phyloP scores from a whole-genome alignment of 2,113 vertebrate genomes.

The Anhinga rufa region DNA sequence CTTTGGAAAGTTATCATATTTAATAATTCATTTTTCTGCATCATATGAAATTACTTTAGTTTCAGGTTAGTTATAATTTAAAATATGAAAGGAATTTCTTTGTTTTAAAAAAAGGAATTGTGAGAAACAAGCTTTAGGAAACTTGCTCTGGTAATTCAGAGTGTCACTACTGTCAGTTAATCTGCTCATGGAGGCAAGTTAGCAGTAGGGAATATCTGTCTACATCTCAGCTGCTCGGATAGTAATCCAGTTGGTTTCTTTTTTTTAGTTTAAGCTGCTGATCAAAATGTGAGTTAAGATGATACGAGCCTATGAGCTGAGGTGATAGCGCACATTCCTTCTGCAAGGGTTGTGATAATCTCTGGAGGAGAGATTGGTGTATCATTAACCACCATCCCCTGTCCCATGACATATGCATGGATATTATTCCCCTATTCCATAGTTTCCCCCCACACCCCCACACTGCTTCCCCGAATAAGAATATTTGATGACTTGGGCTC shows the following conservation, averaged over 20 bases:
- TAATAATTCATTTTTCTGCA: background rate
- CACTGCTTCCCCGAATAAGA: background rate
- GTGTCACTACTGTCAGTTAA: background rate
- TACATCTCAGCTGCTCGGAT: background rate
- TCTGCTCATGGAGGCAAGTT: background rate
- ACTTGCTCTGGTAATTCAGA: background rate
- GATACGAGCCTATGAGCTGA: background rate
- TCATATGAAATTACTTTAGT: background rate
- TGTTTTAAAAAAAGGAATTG: background rate
- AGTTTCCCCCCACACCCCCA: accelerated
- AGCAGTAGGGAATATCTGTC: background rate
- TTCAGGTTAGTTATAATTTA: background rate
- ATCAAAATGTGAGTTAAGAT: background rate
- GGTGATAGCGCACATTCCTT: background rate
- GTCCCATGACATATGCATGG: background rate
- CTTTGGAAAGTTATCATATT: background rate
- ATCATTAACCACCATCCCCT: background rate
- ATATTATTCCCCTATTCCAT: background rate
- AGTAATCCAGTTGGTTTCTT: background rate
- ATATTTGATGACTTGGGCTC: too few relatives aligned
- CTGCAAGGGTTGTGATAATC: background rate
- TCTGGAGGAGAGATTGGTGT: background rate
- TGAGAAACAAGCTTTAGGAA: background rate
- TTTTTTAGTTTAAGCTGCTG: background rate
- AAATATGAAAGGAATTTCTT: background rate